A percentile compares a stretch with the other conserved stretches of the same genome.
Evolutionary conservation across 2,888 invertebrate species (phyloP).

Genomic region (Ochropacha duplaris): DNA sequence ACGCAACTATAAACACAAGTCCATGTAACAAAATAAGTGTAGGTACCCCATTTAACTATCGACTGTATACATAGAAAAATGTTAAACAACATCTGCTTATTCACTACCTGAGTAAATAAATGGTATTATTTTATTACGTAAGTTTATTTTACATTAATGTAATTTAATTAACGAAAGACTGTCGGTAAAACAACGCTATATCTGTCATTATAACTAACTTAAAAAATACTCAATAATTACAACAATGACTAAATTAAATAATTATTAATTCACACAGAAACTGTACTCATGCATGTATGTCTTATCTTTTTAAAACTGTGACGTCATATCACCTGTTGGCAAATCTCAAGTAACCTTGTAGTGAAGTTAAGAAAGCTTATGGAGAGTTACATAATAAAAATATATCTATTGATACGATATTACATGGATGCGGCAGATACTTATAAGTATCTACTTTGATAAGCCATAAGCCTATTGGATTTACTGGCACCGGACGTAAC

Average conservation of each 20-base stretch:
- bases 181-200: not conserved
- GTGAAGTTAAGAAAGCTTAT: constrained; percentile 3
- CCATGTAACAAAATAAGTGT: constrained; percentile 15
- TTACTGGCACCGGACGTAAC: not conserved
- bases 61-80: not conserved
- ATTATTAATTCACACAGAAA: no score
- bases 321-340: not conserved
- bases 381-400: not conserved
- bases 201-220: no score
- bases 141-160: not conserved
- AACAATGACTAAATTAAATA: no score
- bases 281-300: no score
- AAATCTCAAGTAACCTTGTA: not conserved
- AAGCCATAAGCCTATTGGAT: constrained; percentile 1
- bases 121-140: not conserved
- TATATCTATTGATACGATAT: constrained; percentile 4
- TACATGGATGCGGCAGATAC: not conserved
- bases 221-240: not conserved
- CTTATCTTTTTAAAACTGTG: not conserved
- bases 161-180: not conserved
- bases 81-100: not conserved
- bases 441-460: not conserved
- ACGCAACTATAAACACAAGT: constrained; percentile 26
- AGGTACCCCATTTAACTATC: not conserved
- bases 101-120: not conserved